Evolutionary conservation across 2,888 invertebrate genomes (phyloP), one percentile per base, ranked within the genome.

Genomic region (Stenodema calcarata): DNA sequence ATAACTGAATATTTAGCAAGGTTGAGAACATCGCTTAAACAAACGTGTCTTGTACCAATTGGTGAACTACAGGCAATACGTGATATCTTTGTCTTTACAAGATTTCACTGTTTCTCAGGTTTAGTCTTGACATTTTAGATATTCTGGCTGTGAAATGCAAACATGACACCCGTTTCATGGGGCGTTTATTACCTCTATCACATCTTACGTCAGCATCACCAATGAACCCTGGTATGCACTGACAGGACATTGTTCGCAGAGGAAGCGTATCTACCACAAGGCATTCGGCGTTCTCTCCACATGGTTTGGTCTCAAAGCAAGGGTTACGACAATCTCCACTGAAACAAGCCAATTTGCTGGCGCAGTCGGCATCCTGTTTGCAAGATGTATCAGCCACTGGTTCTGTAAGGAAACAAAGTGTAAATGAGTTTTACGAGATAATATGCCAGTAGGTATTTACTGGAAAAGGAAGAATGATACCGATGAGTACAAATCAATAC

Each of bases 201-300:
- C 97, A 98, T 91, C 95, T 95, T 88, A 95, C 93, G 89, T 97
- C 96, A 12, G 97, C 97, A 91, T 97, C 96, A 89, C 97, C 97
- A 89, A 95, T 93, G 90, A 94, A 95, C 88, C 96, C 96, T 87
- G 94, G 94, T 88, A 95, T 93, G 90, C 97, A 98, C 90, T 95
- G 94, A 91, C 97, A 97, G 87, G 96, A 94, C 94, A 97, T 96
- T 9, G 97, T 96, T 89, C 97, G 94, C 91, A 96, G 93, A 7
- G 97, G 97, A 88, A 97, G 91, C 0, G 96, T 96, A 90, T 97
- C 95, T 30, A 96, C 94, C 12, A 97, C 97, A 11, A 94, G 93
- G 90, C 98, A 98, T 89, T 95, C 93, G 0, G 97, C 96, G 90
- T 95, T 95, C 50, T 92, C 90, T 18, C 96, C 96, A 90, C 97